A percentile compares a stretch with the other conserved stretches of the same genome.
Evolutionary conservation across 2,797 vertebrate genomes (phyloP).

Genomic region (Betta splendens): DNA sequence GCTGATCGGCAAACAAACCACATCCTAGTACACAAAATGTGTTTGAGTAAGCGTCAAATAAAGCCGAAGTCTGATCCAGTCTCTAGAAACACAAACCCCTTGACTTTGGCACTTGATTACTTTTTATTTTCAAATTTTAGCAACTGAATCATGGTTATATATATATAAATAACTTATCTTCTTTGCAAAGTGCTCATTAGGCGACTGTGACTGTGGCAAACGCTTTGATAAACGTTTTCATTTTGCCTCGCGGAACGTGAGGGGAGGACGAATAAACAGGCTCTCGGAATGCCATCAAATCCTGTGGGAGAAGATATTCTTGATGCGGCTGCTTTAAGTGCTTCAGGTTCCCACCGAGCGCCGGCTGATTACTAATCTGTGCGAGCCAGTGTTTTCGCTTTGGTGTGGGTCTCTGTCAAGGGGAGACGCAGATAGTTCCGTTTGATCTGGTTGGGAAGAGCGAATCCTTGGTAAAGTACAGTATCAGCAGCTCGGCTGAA

Average conservation of each 20-base stretch:
- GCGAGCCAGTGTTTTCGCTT: conserved; percentile 66
- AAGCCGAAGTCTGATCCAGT: no score
- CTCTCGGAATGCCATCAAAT: conserved; percentile 57
- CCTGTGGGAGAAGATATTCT: conserved; percentile 59
- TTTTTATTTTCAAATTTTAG: no score
- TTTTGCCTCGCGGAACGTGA: conserved; percentile 40
- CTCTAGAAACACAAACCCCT: no score
- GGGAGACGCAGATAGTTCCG: conserved; percentile 52
- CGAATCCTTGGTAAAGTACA: conserved; percentile 52
- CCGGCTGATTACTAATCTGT: conserved; percentile 66
- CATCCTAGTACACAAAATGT: conserved; percentile 4
- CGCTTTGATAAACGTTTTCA: conserved; percentile 47
- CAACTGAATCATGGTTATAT: no score
- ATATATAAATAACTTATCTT: no score
- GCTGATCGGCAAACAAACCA: conserved; percentile 34
- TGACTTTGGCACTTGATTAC: no score
- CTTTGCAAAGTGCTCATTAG: conserved; percentile 35
- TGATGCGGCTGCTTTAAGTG: conserved; percentile 44
- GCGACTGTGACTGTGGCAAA: conserved; percentile 10
- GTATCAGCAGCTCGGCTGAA: conserved; percentile 29
- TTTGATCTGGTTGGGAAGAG: conserved; percentile 68
- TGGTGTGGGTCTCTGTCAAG: conserved; percentile 68
- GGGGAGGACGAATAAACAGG: conserved; percentile 60
- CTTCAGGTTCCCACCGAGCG: conserved; percentile 65
- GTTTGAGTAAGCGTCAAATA: background rate